Evolutionary conservation across 2,113 vertebrate genomes (phyloP), one percentile per base, ranked within the genome.

Genomic region (Asarcornis scutulata): DNA sequence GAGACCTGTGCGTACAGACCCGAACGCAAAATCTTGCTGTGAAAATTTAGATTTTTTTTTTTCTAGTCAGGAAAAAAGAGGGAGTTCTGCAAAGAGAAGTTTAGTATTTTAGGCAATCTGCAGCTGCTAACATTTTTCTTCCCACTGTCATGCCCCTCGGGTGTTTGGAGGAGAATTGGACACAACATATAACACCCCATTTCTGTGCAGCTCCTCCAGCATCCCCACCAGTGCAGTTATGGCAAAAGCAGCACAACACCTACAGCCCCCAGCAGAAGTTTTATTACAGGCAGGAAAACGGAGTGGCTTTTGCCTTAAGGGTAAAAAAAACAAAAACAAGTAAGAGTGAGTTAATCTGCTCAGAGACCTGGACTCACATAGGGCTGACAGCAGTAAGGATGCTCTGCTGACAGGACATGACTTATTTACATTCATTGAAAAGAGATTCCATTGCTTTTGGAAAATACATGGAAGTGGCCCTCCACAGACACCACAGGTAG

Each of bases 281-380:
- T 46, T 66, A 48, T 72, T n/a, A 46, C 40, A 84, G 34, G 62
- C 63, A 92, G 81, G 62, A 82, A 92, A 93, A 80, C 9, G 15
- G n/a, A 72, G 26, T 73, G 53, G 31, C 55, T 48, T 79, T 81
- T 11, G 9, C 53, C 62, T 60, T 11, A 5, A 86, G 31, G 40
- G 22, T 3, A 6, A 52, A 50, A 75, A 89, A 60, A 74, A 36
- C 23, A 74, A 5, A 23, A 78, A 85, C 46, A 48, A 66, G 17
- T 18, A 31, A 81, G 68, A 83, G n/a, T 40, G 59, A 48, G 17
- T 59, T 48, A 31, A 75, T 15, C 38, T 16, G 7, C 77, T 72
- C 56, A 84, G 58, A 79, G 66, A 36, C 25, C 4, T 29, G 63
- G 40, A 32, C 58, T 73, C 31, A 34, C 36, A 27, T 75, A 62